Conservation (phyloP, 2,113 vertebrate genomes). For the Sprattus sprattus region DNA sequence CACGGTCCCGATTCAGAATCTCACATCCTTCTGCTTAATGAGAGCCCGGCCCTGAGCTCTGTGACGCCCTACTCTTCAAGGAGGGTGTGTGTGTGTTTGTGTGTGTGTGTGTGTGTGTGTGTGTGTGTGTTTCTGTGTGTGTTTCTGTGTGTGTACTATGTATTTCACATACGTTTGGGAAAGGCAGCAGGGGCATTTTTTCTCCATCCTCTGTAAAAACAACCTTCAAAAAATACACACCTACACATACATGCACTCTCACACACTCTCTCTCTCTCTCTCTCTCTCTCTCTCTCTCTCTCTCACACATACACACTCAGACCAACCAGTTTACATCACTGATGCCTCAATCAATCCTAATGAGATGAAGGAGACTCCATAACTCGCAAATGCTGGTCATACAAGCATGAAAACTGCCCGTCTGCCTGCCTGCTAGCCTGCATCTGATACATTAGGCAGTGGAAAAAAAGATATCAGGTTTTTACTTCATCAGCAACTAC, state of each 20-base stretch:
- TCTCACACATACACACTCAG: not conserved
- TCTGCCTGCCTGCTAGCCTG: too few relatives aligned
- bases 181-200: not conserved
- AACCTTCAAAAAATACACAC: constrained; percentile 25
- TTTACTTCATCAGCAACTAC: constrained; percentile 52
- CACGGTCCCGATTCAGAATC: constrained; percentile 81
- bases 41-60: constrained; percentile 72
- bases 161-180: constrained; percentile 22
- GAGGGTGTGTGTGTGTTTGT: constrained; percentile 57
- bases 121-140: constrained; percentile 52
- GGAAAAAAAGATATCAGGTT: constrained; percentile 35
- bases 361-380: constrained; percentile 37
- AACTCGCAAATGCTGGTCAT: constrained; percentile 43
- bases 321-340: constrained; percentile 36
- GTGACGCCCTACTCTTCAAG: constrained; percentile 66
- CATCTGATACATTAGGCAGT: constrained; percentile 2
- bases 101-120: constrained; percentile 55
- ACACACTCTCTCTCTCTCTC: not conserved
- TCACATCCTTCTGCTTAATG: constrained; percentile 80
- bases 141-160: constrained; percentile 36
- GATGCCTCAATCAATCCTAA: constrained; percentile 48
- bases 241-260: constrained; percentile 12
- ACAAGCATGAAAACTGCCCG: constrained; percentile 31
- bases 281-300: not conserved
- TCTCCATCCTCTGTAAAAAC: not conserved